Evolutionary conservation across 2,888 invertebrate species (phyloP).

Genomic region (Pteria penguin): DNA sequence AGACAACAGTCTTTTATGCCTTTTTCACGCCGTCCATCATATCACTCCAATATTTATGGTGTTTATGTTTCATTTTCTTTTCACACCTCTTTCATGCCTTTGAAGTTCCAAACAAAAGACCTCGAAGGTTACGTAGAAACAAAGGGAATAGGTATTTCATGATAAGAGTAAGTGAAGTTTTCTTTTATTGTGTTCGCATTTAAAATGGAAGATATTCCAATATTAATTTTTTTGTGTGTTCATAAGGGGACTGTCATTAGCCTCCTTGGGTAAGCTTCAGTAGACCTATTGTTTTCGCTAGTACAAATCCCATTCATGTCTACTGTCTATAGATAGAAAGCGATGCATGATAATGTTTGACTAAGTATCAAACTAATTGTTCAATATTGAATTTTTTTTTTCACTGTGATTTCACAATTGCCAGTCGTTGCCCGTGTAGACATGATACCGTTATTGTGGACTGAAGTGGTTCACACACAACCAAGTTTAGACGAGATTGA

Average conservation of each 20-base stretch:
- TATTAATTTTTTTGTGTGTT: background rate
- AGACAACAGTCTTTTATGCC: conserved; percentile 19
- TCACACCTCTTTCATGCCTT: conserved; percentile 18
- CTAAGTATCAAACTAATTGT: too few relatives aligned
- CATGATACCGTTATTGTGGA: too few relatives aligned
- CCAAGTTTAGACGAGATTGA: too few relatives aligned
- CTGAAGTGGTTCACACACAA: too few relatives aligned
- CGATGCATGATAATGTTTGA: conserved; percentile 6
- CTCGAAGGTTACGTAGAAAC: conserved; percentile 6
- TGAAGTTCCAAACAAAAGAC: background rate
- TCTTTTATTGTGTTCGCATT: background rate
- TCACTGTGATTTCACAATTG: too few relatives aligned
- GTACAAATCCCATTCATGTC: background rate
- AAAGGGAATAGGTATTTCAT: conserved; percentile 22
- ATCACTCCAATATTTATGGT: conserved; percentile 8
- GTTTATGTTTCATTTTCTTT: conserved; percentile 18
- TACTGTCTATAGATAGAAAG: background rate
- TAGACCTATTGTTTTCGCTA: background rate
- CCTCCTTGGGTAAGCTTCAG: too few relatives aligned
- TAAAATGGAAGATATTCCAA: background rate
- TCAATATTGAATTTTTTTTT: too few relatives aligned
- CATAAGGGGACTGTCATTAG: too few relatives aligned
- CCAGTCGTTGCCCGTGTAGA: too few relatives aligned
- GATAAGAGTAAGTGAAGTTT: background rate
- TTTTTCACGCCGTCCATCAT: conserved; percentile 12